A percentile compares a stretch with the other conserved stretches of the same genome.
phyloP scores from a whole-genome alignment of 2,797 vertebrate species.

The Enteromius viviparus region DNA sequence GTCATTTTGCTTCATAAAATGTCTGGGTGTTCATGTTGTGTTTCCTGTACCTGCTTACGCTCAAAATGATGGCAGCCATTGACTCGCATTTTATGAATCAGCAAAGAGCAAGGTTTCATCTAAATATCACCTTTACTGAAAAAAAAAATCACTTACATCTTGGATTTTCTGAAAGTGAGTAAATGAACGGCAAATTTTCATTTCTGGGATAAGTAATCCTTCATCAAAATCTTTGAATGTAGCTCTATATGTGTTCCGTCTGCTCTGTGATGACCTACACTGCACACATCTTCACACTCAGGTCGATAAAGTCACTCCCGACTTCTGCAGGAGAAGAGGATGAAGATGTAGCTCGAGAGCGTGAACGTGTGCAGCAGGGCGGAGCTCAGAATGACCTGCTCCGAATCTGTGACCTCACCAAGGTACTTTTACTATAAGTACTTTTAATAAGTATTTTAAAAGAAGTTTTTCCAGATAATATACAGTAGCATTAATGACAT shows the following conservation, averaged over 20 bases:
- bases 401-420: slow-evolving; percentile 89
- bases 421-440: slow-evolving; percentile 70
- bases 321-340: slow-evolving; percentile 85
- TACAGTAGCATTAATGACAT: background rate
- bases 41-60: too few relatives aligned
- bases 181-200: too few relatives aligned
- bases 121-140: too few relatives aligned
- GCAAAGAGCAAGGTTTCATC: too few relatives aligned
- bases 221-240: background rate
- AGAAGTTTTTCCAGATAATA: background rate
- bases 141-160: too few relatives aligned
- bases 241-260: too few relatives aligned
- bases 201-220: background rate
- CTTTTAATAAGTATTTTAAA: too few relatives aligned
- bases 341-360: slow-evolving; percentile 89
- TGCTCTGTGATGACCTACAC: background rate
- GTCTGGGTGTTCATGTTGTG: too few relatives aligned
- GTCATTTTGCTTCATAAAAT: too few relatives aligned
- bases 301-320: slow-evolving; percentile 79
- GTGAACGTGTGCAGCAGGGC: slow-evolving; percentile 83
- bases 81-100: too few relatives aligned
- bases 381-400: slow-evolving; percentile 87
- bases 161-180: too few relatives aligned
- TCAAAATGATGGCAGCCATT: too few relatives aligned
- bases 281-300: slow-evolving; percentile 61